Base-by-base conservation (phyloP, 2,797 vertebrate species). In the Myiotriccus ornatus region DNA sequence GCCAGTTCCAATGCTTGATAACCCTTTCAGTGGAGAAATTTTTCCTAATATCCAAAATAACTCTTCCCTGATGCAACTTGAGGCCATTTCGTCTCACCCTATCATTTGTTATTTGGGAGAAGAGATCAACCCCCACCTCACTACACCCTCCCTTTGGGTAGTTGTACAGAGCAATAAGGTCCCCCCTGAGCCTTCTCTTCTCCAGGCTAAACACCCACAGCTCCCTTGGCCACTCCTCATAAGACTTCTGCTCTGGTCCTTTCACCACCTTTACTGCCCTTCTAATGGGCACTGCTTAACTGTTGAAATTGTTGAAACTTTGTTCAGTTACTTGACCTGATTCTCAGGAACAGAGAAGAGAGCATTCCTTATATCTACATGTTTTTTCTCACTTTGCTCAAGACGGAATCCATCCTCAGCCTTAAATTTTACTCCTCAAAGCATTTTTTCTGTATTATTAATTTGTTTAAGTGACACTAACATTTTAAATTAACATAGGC, bases 71-170 rank as follows among this genome's bases (percentile, higher is more conserved):
- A 10, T 34, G 10, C n/a, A 70, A 7, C 37, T 57, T 64, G 37
- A 71, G 18, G 25, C 30, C 18, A 12, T 84, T 78, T 89, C 21
- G 30, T 77, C 39, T 59, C 30, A 41, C 14, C 14, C 25, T 64
- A 7, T 46, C 0, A 0, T 46, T 64, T 52, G 25, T 59, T 59
- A 27, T 15, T 25, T 78, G 44, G n/a, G 21, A 64, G 28, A 34
- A 64, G 64, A 64, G n/a, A 10, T 25, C 0, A 2, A 22, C n/a
- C 9, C 39, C 24, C 7, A 32, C n/a, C 28, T 44, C 24, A n/a
- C 28, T 64, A 34, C 17, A 23, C 3, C 14, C 2, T 70, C n/a
- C 37, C 70, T 57, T 52, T 17, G 21, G 8, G 18, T 18, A 22
- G 3, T 57, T 64, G 37, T 44, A 19, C 23, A 63, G 20, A 89